phyloP scores from a whole-genome alignment of 2,113 vertebrate genomes.

The Elgaria multicarinata region DNA sequence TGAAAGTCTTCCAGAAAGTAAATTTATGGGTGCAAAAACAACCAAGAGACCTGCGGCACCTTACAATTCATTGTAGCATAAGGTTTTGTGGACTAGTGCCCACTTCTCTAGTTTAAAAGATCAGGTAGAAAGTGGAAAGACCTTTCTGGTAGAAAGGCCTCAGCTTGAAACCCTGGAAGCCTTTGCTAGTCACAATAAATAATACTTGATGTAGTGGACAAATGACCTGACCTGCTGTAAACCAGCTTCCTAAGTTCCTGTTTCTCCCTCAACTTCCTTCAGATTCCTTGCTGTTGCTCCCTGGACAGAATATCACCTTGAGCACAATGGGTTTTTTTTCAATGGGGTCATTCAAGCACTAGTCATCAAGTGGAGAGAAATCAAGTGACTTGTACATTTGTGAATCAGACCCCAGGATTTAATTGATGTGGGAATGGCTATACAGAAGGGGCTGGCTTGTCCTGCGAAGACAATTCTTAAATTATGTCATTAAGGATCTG shows the following conservation, averaged over 20 bases:
- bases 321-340: neutral
- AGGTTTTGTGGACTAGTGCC: neutral
- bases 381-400: neutral
- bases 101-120: neutral
- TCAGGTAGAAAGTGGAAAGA: neutral
- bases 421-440: neutral
- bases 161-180: too few species aligned
- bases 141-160: neutral
- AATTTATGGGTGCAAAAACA: neutral
- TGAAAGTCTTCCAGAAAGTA: neutral
- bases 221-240: neutral
- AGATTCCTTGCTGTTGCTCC: neutral
- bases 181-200: neutral
- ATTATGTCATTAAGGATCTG: neutral
- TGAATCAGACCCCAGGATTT: neutral
- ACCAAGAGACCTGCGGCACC: neutral
- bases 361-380: neutral
- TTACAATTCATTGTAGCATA: neutral
- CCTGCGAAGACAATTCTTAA: neutral
- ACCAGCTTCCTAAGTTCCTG: neutral
- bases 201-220: neutral
- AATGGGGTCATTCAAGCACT: neutral
- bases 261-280: neutral
- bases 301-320: too few species aligned
- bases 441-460: too few species aligned